Base-by-base conservation (phyloP, 2,113 vertebrate species). In the Nanorana parkeri region DNA sequence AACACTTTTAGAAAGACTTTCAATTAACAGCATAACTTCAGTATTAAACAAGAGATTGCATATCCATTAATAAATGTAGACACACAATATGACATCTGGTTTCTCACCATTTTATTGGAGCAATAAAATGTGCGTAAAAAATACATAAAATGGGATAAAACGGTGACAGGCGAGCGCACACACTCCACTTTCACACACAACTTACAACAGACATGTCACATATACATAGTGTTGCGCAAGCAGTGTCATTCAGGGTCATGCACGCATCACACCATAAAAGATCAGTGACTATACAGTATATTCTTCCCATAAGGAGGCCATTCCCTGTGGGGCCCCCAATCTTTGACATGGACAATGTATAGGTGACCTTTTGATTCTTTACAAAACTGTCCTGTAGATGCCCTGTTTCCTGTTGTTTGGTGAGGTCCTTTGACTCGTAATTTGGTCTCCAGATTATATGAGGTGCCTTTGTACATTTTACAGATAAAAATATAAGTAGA, bases 111-210 rank as follows among this genome's bases (percentile, higher is more conserved):
- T 68, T 75, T 74, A 68, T 60, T 80, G 71, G 21, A 79, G 83
- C 58, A 65, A 73, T 84, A 73, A 84, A 83, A 83, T 83, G 80
- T 76, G 80, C 29, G 61, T 83, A 83, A 76, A 82, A 82, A 73
- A 82, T 78, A 78, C 56, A 85, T 81, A 66, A 56, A 68, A 81
- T 66, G 56, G 58, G 66, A n/a, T 64, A 69, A 71, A 24, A 20
- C 65, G 1, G 47, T 87, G 80, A 85, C 89, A 76, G 60, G 84
- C 77, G 58, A 41, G n/a, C 21, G n/a, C 28, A 19, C 21, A 73
- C 13, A 41, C 13, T 19, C n/a, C 17, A 65, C 2, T 15, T 28
- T 68, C 41, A 54, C 61, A 52, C 28, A 78, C 21, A 23, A 64
- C 36, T 41, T 28, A 52, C 74, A 20, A 26, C 47, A 68, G 2